Evolutionary conservation across 2,797 vertebrate genomes (phyloP).

Genomic region (Oryzias sinensis): DNA sequence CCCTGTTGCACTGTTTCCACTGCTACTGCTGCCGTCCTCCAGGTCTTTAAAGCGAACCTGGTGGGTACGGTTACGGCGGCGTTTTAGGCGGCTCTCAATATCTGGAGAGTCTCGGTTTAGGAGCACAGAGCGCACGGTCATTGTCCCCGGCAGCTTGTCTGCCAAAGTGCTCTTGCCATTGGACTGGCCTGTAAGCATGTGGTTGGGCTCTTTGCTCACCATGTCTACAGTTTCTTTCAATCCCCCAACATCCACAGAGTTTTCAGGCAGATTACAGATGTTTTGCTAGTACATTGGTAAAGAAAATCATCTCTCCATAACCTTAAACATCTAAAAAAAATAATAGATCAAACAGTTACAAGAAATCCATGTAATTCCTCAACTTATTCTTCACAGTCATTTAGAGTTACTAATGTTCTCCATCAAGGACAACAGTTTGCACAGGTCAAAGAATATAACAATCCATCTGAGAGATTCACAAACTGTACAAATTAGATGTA

Average conservation of each 20-base stretch:
- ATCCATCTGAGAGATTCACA: slow-evolving; percentile 35
- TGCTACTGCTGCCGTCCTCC: slow-evolving; percentile 78
- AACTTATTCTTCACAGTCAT: slow-evolving; percentile 28
- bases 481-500: slow-evolving; percentile 20
- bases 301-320: slow-evolving; percentile 34
- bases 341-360: no score
- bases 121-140: slow-evolving; percentile 85
- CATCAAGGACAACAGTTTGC: slow-evolving; percentile 36
- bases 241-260: slow-evolving; percentile 68
- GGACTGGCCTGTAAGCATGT: slow-evolving; percentile 69
- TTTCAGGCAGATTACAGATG: slow-evolving; percentile 51
- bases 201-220: slow-evolving; percentile 82
- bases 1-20: slow-evolving; percentile 61
- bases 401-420: slow-evolving; percentile 43
- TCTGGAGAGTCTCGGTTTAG: slow-evolving; percentile 84
- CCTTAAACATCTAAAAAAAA: neutral
- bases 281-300: slow-evolving; percentile 51
- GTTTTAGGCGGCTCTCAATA: slow-evolving; percentile 80
- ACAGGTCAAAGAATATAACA: slow-evolving; percentile 46
- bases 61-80: slow-evolving; percentile 82
- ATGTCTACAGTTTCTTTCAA: slow-evolving; percentile 66
- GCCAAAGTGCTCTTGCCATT: slow-evolving; percentile 76
- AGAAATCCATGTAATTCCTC: slow-evolving; percentile 1
- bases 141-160: slow-evolving; percentile 77
- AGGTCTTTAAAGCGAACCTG: slow-evolving; percentile 88